Base-by-base conservation (phyloP, 2,797 vertebrate species). In the Bovichtus variegatus region DNA sequence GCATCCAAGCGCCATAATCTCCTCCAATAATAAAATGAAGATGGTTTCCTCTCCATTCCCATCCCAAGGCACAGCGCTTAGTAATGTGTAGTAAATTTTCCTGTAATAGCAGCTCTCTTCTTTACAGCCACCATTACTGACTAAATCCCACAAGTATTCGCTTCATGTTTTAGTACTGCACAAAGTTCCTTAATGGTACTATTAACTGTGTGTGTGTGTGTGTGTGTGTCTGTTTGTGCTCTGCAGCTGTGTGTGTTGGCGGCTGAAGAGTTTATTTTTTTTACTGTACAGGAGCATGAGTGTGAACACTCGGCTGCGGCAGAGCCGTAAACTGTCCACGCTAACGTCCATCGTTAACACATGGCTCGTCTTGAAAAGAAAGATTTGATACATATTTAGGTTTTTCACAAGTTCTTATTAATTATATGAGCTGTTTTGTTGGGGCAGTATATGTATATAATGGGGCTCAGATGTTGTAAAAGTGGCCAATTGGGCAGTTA, bases 121-220 rank as follows among this genome's bases (percentile, higher is more conserved):
- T 92, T 89, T 91, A 89, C 78, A 72, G 87, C 83, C 38, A 50
- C 87, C 80, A 86, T 87, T 85, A 90, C 78, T 83, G 85, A 81
- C 87, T 80, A 62, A 90, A 85, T 87, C 89, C 88, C 89, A 62
- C 77, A 91, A 85, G 88, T 82, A 90, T 90, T 90, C 36, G 8
- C 88, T 80, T 91, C 73, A 86, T 89, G 82, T 85, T 92, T 88
- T 90, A 83, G 85, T 71, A 66, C 63, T 64, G 72, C 64, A 70
- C 41, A 80, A 74, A 78, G 74, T 84, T 91, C 63, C 84, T 70
- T 91, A 87, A 89, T 86, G 83, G 86, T 57, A 67, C 86, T 87
- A 76, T 91, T 90, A 88, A 88, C 50, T 23, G 12, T 80, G 71
- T 85, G 54, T 88, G 80, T 71, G 75, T 21, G 25, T 73, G 40